Percentiles rank a stretch among this genome's conserved stretches.
Evolutionary conservation across 1,140 invertebrate species (phyloP).

Genomic region (Hyles euphorbiae): DNA sequence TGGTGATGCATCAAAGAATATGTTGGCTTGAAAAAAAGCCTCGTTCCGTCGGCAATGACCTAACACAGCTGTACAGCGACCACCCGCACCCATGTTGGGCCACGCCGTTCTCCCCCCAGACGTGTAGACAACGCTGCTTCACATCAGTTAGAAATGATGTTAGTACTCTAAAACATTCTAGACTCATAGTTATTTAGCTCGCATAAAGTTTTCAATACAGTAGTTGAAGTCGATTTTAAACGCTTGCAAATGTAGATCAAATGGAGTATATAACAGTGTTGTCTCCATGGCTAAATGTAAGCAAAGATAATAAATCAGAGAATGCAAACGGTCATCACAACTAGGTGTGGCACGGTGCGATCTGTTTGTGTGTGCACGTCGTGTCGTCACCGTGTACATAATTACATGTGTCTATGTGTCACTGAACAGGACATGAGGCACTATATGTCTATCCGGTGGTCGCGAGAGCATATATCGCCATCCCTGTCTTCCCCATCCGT

Average conservation of each 20-base stretch:
- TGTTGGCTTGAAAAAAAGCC: too few relatives aligned
- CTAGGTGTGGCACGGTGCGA: slow-evolving; percentile 62
- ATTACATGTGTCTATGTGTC: slow-evolving; percentile 6
- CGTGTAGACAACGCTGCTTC: slow-evolving; percentile 48
- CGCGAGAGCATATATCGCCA: slow-evolving; percentile 56
- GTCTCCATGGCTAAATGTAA: slow-evolving; percentile 39
- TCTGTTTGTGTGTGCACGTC: slow-evolving; percentile 43
- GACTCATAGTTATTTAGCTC: too few relatives aligned
- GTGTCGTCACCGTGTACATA: slow-evolving; percentile 29
- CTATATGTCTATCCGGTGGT: slow-evolving; percentile 40
- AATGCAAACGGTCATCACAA: slow-evolving; percentile 68
- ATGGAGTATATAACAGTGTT: slow-evolving; percentile 31
- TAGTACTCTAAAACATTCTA: too few relatives aligned
- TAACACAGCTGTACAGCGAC: slow-evolving; percentile 47
- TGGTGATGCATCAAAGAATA: too few relatives aligned
- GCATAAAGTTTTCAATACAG: too few relatives aligned
- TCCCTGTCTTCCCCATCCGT: slow-evolving; percentile 23
- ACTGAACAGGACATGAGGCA: not conserved
- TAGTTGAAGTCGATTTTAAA: too few relatives aligned
- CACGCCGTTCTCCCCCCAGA: slow-evolving; percentile 30
- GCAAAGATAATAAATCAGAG: slow-evolving; percentile 58
- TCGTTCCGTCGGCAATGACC: slow-evolving; percentile 9
- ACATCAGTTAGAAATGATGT: too few relatives aligned
- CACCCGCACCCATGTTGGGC: slow-evolving; percentile 59
- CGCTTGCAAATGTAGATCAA: too few relatives aligned